phyloP scores from a whole-genome alignment of 2,888 invertebrate species.

The Aphrophora alni region DNA sequence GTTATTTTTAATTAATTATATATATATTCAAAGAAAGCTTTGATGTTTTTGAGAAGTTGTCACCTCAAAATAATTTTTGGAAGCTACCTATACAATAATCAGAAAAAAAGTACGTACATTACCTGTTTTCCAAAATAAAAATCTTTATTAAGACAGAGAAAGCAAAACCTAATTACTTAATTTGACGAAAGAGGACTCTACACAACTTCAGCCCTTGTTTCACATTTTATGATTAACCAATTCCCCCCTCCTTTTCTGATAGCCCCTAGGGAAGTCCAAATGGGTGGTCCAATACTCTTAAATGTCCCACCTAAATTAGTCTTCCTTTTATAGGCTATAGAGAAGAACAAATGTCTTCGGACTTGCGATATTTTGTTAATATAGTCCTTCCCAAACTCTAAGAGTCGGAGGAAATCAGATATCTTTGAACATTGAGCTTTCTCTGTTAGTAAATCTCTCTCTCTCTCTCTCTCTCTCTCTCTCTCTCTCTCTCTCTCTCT shows the following conservation, averaged over 20 bases:
- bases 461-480: too few relatives aligned
- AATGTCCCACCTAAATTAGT: conserved; percentile 6
- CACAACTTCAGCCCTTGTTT: not conserved
- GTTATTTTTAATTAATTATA: too few relatives aligned
- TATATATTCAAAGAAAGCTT: too few relatives aligned
- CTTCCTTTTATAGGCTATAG: not conserved
- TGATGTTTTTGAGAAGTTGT: too few relatives aligned
- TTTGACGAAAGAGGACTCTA: not conserved
- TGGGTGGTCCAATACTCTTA: conserved; percentile 3
- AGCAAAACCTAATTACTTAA: not conserved
- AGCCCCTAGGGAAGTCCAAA: not conserved
- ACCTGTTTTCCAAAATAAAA: too few relatives aligned
- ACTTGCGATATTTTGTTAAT: not conserved
- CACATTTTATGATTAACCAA: conserved; percentile 9
- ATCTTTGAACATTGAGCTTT: too few relatives aligned
- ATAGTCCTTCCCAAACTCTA: not conserved
- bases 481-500: too few relatives aligned
- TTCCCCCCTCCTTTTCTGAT: not conserved
- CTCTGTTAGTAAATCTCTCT: too few relatives aligned
- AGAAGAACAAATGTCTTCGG: not conserved
- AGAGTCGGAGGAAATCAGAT: too few relatives aligned
- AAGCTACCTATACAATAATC: too few relatives aligned
- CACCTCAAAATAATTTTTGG: too few relatives aligned
- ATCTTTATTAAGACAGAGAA: not conserved
- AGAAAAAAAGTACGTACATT: too few relatives aligned